Evolutionary conservation across 2,113 vertebrate species (phyloP), one percentile per base, ranked within the genome.

Genomic region (Corythornis madagascariensis): DNA sequence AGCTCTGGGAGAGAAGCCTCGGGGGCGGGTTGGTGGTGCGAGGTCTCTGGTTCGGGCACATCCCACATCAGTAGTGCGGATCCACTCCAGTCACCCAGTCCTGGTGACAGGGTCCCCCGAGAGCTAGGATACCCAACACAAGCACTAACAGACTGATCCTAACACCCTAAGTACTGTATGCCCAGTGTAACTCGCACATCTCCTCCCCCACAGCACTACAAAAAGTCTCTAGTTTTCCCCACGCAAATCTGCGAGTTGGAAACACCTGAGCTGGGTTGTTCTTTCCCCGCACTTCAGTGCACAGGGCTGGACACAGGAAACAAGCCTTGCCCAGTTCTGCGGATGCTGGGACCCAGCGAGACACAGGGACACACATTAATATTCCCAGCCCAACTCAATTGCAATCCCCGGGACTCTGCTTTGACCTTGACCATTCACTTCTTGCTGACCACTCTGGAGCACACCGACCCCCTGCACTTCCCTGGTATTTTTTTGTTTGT

Each of bases 401-500:
- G 31, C 7, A 19, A 42, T 20, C 20, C 50, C 26, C 57, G 1
- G 12, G 20, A 8, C 50, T 48, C 52, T 2, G 2, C 56, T 79
- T 13, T 25, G 24, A 28, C 83, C 79, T 45, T 53, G 38, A 5
- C 43, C 75, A 25, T 2, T 38, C 26, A 4, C 48, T 28, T 31
- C 31, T 48, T 8, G 13, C 65, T 67, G 78, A 4, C 3, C 57
- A 3, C 14, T 28, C 52, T 2, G 47, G 7, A 38, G 35, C 38
- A 5, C 33, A 45, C 4, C 3, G 1, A 5, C 6, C 8, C 20
- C 40, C 31, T 5, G n/a, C 52, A 0, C 15, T 18, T 33, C 43
- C 43, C 52, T 10, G 38, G 38, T 38, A 38, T 38, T 38, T 38
- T 38, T 38, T 38, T 38, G 38, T 38, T 38, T 38, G 38, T 38